Conservation (phyloP, 37 sponge, comb jelly and placozoan genomes). For the Corticium candelabrum region DNA sequence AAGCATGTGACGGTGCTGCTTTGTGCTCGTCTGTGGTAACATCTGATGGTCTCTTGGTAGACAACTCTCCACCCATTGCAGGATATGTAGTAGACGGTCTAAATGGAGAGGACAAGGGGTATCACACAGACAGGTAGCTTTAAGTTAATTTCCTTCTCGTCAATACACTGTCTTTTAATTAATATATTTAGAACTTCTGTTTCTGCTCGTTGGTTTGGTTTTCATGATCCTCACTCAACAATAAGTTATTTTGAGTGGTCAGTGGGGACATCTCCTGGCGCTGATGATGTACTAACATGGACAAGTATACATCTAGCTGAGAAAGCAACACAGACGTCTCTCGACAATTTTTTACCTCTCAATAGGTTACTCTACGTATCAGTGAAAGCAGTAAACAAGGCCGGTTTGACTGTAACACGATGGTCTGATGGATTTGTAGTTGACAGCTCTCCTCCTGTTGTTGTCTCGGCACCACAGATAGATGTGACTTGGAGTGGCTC, state of each 20-base stretch:
- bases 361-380: not conserved
- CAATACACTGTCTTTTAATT: not conserved
- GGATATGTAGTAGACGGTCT: constrained; percentile 39
- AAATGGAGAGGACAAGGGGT: constrained; percentile 23
- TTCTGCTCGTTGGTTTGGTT: constrained; percentile 54
- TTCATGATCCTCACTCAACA: constrained; percentile 53
- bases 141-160: not conserved
- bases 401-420: not conserved
- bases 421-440: constrained; percentile 23
- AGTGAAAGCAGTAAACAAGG: not conserved
- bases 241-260: constrained; percentile 24
- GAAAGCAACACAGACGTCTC: constrained; percentile 13
- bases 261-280: constrained; percentile 40
- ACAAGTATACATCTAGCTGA: constrained; percentile 21
- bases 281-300: constrained; percentile 15
- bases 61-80: not conserved
- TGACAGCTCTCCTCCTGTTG: constrained; percentile 21
- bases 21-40: not conserved
- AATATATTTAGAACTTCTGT: constrained; percentile 17
- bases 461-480: not conserved
- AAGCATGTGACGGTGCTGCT: not conserved
- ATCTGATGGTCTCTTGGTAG: not conserved
- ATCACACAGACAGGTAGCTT: constrained; percentile 37
- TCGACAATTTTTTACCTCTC: constrained; percentile 7
- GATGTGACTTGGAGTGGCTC: constrained; percentile 52